Percentiles rank a stretch among this genome's conserved stretches.
Evolutionary conservation across 2,888 invertebrate genomes (phyloP).

Genomic region (Malacosoma neustria): DNA sequence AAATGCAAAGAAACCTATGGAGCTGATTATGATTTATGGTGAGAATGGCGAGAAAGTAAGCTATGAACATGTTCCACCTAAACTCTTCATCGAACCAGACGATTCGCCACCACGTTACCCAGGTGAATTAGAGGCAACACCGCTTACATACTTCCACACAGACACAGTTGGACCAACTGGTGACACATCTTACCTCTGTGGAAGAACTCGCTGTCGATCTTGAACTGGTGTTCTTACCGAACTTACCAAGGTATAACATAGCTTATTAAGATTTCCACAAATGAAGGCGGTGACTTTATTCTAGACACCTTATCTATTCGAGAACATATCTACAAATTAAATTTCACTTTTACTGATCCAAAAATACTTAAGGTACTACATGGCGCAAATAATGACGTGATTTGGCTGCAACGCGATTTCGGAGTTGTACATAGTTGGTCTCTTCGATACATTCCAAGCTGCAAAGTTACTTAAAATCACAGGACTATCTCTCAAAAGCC

Average conservation of each 20-base stretch:
- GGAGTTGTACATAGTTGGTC: conserved; percentile 95
- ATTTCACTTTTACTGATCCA: conserved; percentile 93
- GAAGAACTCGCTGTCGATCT: too few species aligned
- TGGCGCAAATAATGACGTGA: conserved; percentile 90
- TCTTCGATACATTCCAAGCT: conserved; percentile 97
- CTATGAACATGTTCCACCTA: too few species aligned
- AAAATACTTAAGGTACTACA: conserved; percentile 94
- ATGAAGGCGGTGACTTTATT: conserved; percentile 84
- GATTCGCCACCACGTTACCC: too few species aligned
- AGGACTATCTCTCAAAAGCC: conserved; percentile 83
- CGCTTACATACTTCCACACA: too few species aligned
- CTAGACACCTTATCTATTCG: conserved; percentile 91
- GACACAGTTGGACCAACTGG: too few species aligned
- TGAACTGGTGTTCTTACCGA: too few species aligned
- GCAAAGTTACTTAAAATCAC: conserved; percentile 82
- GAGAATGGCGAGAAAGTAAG: too few species aligned
- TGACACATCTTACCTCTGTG: too few species aligned
- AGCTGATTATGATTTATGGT: too few species aligned
- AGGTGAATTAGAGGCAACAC: too few species aligned
- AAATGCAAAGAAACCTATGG: too few species aligned
- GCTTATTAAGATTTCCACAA: conserved; percentile 94
- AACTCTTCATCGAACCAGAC: too few species aligned
- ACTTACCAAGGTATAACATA: conserved; percentile 93
- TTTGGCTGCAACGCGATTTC: conserved; percentile 97
- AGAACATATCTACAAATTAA: conserved; percentile 86